These are phyloP conservation scores for Hirundo rustica DNA, from an alignment of 2,797 vertebrate genomes.

Conservation along the genomic window DNA sequence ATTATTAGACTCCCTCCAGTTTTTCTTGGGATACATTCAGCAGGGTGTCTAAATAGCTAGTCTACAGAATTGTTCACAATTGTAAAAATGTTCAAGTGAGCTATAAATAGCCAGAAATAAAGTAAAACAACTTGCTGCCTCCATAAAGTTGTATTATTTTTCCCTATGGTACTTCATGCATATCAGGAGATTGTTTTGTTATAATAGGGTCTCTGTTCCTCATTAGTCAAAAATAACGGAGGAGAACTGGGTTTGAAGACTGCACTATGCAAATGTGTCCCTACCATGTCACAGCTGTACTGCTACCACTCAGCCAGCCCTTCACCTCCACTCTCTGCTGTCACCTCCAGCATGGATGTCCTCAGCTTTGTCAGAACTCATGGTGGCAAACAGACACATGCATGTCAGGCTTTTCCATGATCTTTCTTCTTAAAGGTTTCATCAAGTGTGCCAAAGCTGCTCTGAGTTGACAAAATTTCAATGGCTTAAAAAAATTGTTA, in stretches of 20 bases:
- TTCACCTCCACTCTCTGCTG: neutral
- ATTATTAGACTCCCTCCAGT: conserved; percentile 64
- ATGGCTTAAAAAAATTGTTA: fast-evolving
- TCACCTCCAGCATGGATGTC: neutral
- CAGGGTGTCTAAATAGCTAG: conserved; percentile 55
- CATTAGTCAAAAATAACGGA: neutral
- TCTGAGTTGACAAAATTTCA: neutral
- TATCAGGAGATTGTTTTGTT: neutral
- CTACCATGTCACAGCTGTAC: neutral
- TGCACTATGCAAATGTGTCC: fast-evolving
- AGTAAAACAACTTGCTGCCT: conserved; percentile 26
- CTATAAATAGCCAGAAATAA: conserved; percentile 69
- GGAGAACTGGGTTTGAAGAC: neutral
- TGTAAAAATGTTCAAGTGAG: conserved; percentile 58
- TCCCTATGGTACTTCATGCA: neutral
- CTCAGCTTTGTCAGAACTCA: neutral
- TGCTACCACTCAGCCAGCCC: neutral
- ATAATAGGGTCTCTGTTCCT: neutral
- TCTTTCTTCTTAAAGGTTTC: neutral
- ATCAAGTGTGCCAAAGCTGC: neutral
- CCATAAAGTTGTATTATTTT: neutral
- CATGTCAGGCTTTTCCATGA: neutral
- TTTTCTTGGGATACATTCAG: conserved; percentile 64
- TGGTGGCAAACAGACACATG: neutral
- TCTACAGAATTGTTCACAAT: conserved; percentile 45